phyloP scores from a whole-genome alignment of 2,888 invertebrate genomes.

The Oeneis ivallda region DNA sequence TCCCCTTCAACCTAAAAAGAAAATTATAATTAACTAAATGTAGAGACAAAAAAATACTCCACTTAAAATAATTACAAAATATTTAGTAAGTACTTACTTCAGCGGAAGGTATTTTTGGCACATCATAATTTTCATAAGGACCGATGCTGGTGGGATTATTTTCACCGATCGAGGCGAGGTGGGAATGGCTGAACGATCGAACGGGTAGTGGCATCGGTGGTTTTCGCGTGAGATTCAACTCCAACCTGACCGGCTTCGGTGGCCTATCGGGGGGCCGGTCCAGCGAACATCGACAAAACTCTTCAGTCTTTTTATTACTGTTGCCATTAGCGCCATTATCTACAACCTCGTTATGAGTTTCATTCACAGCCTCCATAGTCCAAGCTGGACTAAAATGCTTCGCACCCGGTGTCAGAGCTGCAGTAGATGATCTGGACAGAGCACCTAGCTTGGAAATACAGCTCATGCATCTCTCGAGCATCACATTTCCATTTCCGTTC shows the following conservation, averaged over 20 bases:
- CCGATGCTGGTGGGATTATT: slow-evolving; percentile 64
- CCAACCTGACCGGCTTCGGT: slow-evolving; percentile 75
- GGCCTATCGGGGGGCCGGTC: slow-evolving; percentile 82
- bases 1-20: slow-evolving; percentile 70
- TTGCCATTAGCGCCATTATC: slow-evolving; percentile 25
- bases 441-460: slow-evolving; percentile 90
- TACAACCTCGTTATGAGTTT: slow-evolving; percentile 45
- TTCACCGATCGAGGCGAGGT: slow-evolving; percentile 46
- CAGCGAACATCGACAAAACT: slow-evolving; percentile 50
- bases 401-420: slow-evolving; percentile 76
- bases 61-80: not conserved
- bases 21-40: slow-evolving; percentile 11
- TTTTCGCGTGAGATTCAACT: slow-evolving; percentile 60
- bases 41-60: not conserved
- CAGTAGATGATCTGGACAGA: slow-evolving; percentile 85
- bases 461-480: slow-evolving; percentile 85
- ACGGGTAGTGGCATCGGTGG: slow-evolving; percentile 53
- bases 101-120: slow-evolving; percentile 83
- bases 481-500: slow-evolving; percentile 67
- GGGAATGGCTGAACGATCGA: slow-evolving; percentile 51
- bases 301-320: slow-evolving; percentile 47
- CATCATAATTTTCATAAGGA: slow-evolving; percentile 89
- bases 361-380: slow-evolving; percentile 76
- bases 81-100: slow-evolving; percentile 57
- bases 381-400: slow-evolving; percentile 80